Base-by-base conservation (phyloP, 2,113 vertebrate genomes). In the Carassius gibelio region DNA sequence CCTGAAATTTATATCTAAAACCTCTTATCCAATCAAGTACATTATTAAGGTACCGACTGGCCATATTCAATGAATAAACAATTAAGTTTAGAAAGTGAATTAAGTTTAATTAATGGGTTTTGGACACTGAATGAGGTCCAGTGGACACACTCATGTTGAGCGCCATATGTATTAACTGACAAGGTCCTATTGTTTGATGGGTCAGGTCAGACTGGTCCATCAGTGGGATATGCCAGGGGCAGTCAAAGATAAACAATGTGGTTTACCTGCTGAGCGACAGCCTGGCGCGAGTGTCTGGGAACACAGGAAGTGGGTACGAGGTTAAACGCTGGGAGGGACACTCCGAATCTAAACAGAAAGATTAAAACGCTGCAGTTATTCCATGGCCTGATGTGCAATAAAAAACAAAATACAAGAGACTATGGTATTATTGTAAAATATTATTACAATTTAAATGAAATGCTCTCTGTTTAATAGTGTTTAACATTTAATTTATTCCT, bases 231-330 rank as follows among this genome's bases (percentile, higher is more conserved):
- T 68, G 82, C 62, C 45, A 80, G 45, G 45, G 77, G 8, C 83
- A 87, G 66, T 50, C 64, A 55, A 88, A 77, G 23, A 74, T 81
- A 89, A 89, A 55, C 86, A 78, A 57, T 72, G 74, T 85, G 38
- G 15, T 81, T 68, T 82, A 64, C 86, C 81, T 87, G 83, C 48
- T 81, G 69, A 77, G 76, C 84, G 75, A 87, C 72, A 77, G 81
- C 78, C 75, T 83, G 86, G 66, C 72, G 23, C 42, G 66, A 38
- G 75, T 42, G 57, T 85, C 84, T 72, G 68, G 84, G 84, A 89
- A 90, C 79, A 81, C 87, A 89, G 84, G 83, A 89, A 84, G 74
- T 66, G 42, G 83, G 76, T 52, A 6, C 78, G 38, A 84, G 59
- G 26, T 82, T 79, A 83, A 84, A 85, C 85, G 75, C 69, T 87